Percentiles rank a stretch among this genome's conserved stretches.
These are phyloP conservation scores for Pangasianodon hypophthalmus DNA, from an alignment of 2,113 vertebrate genomes.

Conservation along the genomic window DNA sequence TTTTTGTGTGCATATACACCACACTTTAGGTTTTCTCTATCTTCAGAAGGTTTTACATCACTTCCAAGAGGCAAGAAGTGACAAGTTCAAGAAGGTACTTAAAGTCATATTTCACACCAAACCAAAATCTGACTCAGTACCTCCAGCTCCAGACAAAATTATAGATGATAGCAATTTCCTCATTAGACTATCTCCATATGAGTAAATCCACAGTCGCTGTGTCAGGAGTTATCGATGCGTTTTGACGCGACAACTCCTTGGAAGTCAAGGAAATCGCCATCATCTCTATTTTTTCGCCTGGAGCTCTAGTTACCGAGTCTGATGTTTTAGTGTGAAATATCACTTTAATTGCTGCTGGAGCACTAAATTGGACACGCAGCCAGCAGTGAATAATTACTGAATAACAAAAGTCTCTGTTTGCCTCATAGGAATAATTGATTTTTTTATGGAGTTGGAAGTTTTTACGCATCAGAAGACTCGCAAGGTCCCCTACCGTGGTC, in stretches of 20 bases:
- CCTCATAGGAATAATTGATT: slow-evolving; percentile 70
- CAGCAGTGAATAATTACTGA: slow-evolving; percentile 66
- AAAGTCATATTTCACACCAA: not conserved
- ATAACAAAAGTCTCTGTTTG: slow-evolving; percentile 71
- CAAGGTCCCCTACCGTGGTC: slow-evolving; percentile 66
- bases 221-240: slow-evolving; percentile 29
- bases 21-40: not conserved
- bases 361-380: slow-evolving; percentile 61
- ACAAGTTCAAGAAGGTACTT: slow-evolving; percentile 7
- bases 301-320: not conserved
- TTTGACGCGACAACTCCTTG: not conserved
- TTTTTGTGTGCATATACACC: not conserved
- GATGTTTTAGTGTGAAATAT: slow-evolving; percentile 33
- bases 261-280: slow-evolving; percentile 20
- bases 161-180: slow-evolving; percentile 19
- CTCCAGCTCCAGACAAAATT: not conserved
- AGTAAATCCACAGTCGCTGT: not conserved
- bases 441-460: slow-evolving; percentile 61
- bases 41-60: not conserved
- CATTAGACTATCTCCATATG: slow-evolving; percentile 19
- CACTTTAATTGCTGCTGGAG: slow-evolving; percentile 63
- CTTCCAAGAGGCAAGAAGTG: not conserved
- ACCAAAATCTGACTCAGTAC: slow-evolving; percentile 7
- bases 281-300: slow-evolving; percentile 8
- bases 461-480: slow-evolving; percentile 64